phyloP scores from a whole-genome alignment of 92 coral and sea anemone species.

The Palythoa grandiflora region DNA sequence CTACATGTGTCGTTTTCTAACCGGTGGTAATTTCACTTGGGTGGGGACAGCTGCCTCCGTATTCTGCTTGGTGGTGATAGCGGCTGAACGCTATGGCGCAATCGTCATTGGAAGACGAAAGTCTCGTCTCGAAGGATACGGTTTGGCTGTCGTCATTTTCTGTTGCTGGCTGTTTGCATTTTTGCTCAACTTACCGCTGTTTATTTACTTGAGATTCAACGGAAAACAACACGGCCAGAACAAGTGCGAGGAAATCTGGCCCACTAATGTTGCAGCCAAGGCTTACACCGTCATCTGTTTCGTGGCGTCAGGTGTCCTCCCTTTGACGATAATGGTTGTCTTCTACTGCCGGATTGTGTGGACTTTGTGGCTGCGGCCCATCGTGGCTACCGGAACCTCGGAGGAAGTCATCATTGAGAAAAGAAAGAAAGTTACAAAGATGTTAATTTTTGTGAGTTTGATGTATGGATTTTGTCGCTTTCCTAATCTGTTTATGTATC shows the following conservation, averaged over 20 bases:
- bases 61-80: constrained; percentile 35
- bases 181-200: constrained; percentile 41
- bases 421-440: constrained; percentile 74
- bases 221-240: constrained; percentile 26
- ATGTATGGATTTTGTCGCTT: constrained; percentile 69
- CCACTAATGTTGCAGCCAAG: constrained; percentile 35
- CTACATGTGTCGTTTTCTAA: constrained; percentile 32
- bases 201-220: constrained; percentile 26
- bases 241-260: constrained; percentile 40
- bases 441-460: constrained; percentile 70
- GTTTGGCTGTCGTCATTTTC: constrained; percentile 5
- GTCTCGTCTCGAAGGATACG: constrained; percentile 40
- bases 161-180: constrained; percentile 48
- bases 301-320: constrained; percentile 68
- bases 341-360: constrained; percentile 65
- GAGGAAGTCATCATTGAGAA: constrained; percentile 60
- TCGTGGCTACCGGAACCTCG: constrained; percentile 54
- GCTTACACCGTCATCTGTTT: constrained; percentile 73
- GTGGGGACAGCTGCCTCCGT: constrained; percentile 49
- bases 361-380: constrained; percentile 68
- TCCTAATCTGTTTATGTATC: constrained; percentile 79
- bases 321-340: constrained; percentile 65
- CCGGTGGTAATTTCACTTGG: constrained; percentile 48
- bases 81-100: constrained; percentile 32
- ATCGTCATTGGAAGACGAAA: constrained; percentile 34